Percentiles rank a stretch among this genome's conserved stretches.
Evolutionary conservation across 2,888 invertebrate species (phyloP).

Genomic region (Idaea straminata): DNA sequence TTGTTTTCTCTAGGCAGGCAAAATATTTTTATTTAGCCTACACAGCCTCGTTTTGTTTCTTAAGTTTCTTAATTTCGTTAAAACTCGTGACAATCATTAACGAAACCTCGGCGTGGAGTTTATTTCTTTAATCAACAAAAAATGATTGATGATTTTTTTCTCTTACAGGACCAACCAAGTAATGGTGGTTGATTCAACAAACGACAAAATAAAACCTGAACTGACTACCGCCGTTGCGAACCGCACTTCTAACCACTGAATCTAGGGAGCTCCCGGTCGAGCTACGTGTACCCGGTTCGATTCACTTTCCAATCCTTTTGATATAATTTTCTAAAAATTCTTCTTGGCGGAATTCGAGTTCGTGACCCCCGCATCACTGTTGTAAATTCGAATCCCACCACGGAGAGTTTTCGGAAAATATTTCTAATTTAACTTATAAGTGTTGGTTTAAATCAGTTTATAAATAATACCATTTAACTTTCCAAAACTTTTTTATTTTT

Average conservation of each 20-base stretch:
- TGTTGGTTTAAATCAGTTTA: background rate
- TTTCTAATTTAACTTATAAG: background rate
- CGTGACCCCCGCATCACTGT: background rate
- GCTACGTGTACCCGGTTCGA: slow-evolving; percentile 13
- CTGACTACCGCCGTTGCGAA: slow-evolving; percentile 15
- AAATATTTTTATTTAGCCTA: no score
- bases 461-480: slow-evolving; percentile 15
- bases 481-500: slow-evolving; percentile 22
- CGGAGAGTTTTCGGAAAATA: background rate
- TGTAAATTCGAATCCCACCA: background rate
- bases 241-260: slow-evolving; percentile 29
- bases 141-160: background rate
- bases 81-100: no score
- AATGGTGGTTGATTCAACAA: slow-evolving; percentile 62
- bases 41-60: no score
- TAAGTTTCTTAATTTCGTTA: no score
- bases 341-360: background rate
- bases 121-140: background rate
- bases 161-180: slow-evolving; percentile 64
- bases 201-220: slow-evolving; percentile 19
- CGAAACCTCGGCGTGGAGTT: background rate
- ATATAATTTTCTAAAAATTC: background rate
- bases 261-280: slow-evolving; percentile 27
- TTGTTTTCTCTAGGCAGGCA: no score
- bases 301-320: background rate